phyloP scores from a whole-genome alignment of 2,888 invertebrate genomes.

The Liopterus haemorrhoidalis region DNA sequence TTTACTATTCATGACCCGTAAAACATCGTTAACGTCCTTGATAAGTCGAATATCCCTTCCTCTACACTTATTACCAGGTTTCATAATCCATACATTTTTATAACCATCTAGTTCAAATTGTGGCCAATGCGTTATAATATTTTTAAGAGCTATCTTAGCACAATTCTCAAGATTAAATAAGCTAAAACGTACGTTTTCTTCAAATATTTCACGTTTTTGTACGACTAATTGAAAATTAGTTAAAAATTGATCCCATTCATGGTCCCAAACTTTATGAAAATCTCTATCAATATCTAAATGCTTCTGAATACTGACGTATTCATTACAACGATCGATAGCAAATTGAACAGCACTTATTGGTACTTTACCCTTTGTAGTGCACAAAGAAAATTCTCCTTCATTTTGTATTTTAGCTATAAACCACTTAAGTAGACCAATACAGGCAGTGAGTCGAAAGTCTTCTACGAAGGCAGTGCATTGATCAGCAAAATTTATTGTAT shows the following conservation, averaged over 20 bases:
- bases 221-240: slow-evolving; percentile 63
- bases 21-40: slow-evolving; percentile 81
- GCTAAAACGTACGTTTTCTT: slow-evolving; percentile 15
- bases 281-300: slow-evolving; percentile 71
- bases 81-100: slow-evolving; percentile 89
- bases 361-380: slow-evolving; percentile 58
- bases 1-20: slow-evolving; percentile 60
- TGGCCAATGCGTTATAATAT: slow-evolving; percentile 69
- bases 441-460: slow-evolving; percentile 85
- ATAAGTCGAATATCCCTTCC: slow-evolving; percentile 85
- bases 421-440: slow-evolving; percentile 77
- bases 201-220: slow-evolving; percentile 49
- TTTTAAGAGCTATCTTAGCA: slow-evolving; percentile 57
- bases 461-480: slow-evolving; percentile 78
- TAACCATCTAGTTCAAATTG: slow-evolving; percentile 80
- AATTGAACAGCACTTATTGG: slow-evolving; percentile 74
- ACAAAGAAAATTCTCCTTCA: slow-evolving; percentile 53
- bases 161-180: slow-evolving; percentile 45
- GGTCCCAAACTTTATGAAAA: slow-evolving; percentile 62
- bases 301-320: slow-evolving; percentile 66
- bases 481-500: slow-evolving; percentile 57
- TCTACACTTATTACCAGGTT: slow-evolving; percentile 89
- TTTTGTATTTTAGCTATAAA: slow-evolving; percentile 55
- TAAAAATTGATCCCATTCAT: slow-evolving; percentile 86
- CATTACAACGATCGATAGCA: slow-evolving; percentile 70